Base-by-base conservation (phyloP, 2,797 vertebrate genomes). In the Telmatherina bonti region DNA sequence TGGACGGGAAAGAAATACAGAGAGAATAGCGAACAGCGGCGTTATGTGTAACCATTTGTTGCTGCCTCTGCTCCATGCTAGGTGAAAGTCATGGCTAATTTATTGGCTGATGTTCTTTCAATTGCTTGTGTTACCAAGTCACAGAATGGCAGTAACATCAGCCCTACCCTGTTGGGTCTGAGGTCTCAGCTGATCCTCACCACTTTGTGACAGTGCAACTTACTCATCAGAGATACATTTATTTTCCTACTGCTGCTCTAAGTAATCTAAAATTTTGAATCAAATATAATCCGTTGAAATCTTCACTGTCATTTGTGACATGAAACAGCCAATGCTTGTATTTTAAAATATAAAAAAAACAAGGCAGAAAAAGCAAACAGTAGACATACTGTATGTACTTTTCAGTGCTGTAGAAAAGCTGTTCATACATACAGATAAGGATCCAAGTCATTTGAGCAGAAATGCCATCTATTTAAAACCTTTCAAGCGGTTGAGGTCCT, bases 31-130 rank as follows among this genome's bases (percentile, higher is more conserved):
- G 74, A 80, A 63, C 16, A 64, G 74, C 54, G 83, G 77, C 85
- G 79, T 80, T 83, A 72, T 84, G 82, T 82, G 65, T 58, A 82
- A 83, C 64, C 76, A 52, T 84, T 74, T 87, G 78, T 84, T 84
- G 84, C 90, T 88, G 88, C 90, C 81, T 79, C 56, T 9, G 86
- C 84, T 59, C 71, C 73, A 45, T 18, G 79, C 79, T 60, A 74
- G 66, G 72, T 81, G 80, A 90, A 91, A 88, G 85, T 89, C 85
- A 89, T 70, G 84, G 82, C 85, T 89, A 86, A 90, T 90, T 92
- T 85, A 62, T 79, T 74, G 67, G 85, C 88, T 88, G 89, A 90
- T 72, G 85, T 90, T 89, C 84, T 81, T 81, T 67, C 76, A 13
- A 68, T 84, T 64, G 67, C 71, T 57, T 85, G 78, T 63, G 51